Conservation (phyloP, 2,888 invertebrate genomes). For the Drosophila yooni region DNA sequence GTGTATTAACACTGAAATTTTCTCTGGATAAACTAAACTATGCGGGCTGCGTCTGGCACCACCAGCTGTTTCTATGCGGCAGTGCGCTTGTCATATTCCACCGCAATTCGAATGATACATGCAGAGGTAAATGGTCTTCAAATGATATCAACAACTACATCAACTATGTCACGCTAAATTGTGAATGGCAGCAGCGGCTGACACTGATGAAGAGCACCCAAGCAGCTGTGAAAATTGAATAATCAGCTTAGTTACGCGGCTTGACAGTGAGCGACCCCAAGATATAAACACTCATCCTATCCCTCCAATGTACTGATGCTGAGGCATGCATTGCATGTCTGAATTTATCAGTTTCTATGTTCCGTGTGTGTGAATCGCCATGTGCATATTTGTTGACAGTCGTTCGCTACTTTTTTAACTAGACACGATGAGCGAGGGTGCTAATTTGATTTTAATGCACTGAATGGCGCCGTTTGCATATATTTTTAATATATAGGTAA, state of each 20-base stretch:
- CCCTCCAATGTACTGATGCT: background rate
- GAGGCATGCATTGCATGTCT: constrained; percentile 11
- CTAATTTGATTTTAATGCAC: constrained; percentile 47
- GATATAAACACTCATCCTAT: constrained; percentile 18
- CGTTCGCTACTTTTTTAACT: constrained; percentile 45
- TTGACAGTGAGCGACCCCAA: constrained; percentile 48
- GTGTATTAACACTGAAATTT: background rate
- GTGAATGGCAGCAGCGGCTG: constrained; percentile 54
- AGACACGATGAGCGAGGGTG: constrained; percentile 32
- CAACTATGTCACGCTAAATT: constrained; percentile 70
- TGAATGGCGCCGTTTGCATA: constrained; percentile 21
- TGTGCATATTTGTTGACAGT: constrained; percentile 72
- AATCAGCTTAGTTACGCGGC: constrained; percentile 71
- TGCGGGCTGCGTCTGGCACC: constrained; percentile 2
- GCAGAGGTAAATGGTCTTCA: constrained; percentile 6
- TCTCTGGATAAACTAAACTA: background rate
- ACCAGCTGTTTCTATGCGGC: constrained; percentile 38
- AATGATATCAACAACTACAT: constrained; percentile 39
- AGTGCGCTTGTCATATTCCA: constrained; percentile 44
- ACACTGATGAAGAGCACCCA: constrained; percentile 62
- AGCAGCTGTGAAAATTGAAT: constrained; percentile 77
- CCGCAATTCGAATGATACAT: constrained; percentile 30
- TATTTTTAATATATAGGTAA: constrained; percentile 49
- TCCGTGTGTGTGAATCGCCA: constrained; percentile 17
- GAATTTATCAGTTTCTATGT: background rate